phyloP scores from a whole-genome alignment of 2,113 vertebrate genomes.

The Hoplias malabaricus region DNA sequence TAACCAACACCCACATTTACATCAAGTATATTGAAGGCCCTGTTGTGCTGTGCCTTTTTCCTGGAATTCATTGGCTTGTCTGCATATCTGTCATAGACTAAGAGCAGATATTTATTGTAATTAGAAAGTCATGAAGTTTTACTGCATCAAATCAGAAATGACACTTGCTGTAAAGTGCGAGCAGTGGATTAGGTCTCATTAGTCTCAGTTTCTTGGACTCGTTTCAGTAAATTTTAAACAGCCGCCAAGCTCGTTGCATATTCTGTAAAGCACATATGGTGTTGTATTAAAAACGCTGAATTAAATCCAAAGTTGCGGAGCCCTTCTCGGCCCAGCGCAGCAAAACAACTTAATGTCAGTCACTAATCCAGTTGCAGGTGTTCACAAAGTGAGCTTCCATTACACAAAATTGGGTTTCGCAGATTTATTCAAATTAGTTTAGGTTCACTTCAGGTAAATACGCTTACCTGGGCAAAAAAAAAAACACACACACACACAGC shows the following conservation, averaged over 20 bases:
- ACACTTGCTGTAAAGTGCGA: constrained; percentile 44
- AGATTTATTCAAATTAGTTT: constrained; percentile 78
- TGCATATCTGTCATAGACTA: background rate
- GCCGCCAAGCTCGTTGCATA: constrained; percentile 64
- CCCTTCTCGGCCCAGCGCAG: constrained; percentile 67
- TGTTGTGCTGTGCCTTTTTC: background rate
- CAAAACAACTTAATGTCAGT: constrained; percentile 77
- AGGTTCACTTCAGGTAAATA: constrained; percentile 71
- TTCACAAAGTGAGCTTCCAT: constrained; percentile 72
- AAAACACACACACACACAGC: constrained; percentile 2
- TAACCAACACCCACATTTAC: background rate
- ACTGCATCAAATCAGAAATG: constrained; percentile 13
- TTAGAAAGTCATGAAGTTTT: constrained; percentile 10
- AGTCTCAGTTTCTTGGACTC: constrained; percentile 60
- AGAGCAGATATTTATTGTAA: constrained; percentile 5
- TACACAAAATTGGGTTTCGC: constrained; percentile 75
- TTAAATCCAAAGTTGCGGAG: constrained; percentile 71
- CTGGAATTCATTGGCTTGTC: background rate
- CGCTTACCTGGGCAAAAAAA: constrained; percentile 74
- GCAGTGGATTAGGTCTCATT: constrained; percentile 66
- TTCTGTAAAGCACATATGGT: constrained; percentile 73
- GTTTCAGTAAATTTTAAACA: constrained; percentile 65
- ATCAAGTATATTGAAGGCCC: background rate
- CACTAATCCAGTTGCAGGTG: constrained; percentile 76
- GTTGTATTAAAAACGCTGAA: constrained; percentile 69